Conservation (phyloP, 2,113 vertebrate species). For the Lophotis ruficrista region DNA sequence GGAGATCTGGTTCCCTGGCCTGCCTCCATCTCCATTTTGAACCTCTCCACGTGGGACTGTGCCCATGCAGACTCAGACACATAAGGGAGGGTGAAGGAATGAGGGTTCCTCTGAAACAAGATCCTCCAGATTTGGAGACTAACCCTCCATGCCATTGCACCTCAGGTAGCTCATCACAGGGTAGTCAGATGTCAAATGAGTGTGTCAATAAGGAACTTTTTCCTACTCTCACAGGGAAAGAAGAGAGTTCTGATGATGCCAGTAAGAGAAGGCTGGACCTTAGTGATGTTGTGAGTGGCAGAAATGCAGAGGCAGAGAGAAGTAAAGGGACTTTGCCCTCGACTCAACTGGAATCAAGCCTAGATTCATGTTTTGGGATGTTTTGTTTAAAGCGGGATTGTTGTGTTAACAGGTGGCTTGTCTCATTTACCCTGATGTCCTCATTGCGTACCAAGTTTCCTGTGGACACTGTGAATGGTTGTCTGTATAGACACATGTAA, state of each 20-base stretch:
- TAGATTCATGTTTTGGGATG: background rate
- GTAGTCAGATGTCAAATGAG: fast-evolving
- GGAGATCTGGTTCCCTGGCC: background rate
- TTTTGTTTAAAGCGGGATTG: background rate
- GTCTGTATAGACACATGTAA: background rate
- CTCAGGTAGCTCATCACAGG: background rate
- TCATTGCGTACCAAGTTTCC: background rate
- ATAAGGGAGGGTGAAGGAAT: background rate
- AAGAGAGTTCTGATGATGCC: background rate
- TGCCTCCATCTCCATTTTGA: background rate
- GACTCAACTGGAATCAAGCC: fast-evolving
- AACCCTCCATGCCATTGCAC: background rate
- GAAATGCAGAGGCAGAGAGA: background rate
- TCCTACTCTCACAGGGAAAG: background rate
- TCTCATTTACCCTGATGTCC: background rate
- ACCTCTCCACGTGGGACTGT: background rate
- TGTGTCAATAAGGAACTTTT: background rate
- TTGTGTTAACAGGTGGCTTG: background rate
- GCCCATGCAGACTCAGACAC: background rate
- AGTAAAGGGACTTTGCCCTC: background rate
- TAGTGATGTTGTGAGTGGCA: background rate
- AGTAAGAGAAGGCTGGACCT: background rate
- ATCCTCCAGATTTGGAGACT: background rate
- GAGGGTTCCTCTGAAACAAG: background rate
- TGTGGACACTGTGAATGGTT: background rate